phyloP scores from a whole-genome alignment of 1,140 invertebrate genomes.

The Marisa cornuarietis region DNA sequence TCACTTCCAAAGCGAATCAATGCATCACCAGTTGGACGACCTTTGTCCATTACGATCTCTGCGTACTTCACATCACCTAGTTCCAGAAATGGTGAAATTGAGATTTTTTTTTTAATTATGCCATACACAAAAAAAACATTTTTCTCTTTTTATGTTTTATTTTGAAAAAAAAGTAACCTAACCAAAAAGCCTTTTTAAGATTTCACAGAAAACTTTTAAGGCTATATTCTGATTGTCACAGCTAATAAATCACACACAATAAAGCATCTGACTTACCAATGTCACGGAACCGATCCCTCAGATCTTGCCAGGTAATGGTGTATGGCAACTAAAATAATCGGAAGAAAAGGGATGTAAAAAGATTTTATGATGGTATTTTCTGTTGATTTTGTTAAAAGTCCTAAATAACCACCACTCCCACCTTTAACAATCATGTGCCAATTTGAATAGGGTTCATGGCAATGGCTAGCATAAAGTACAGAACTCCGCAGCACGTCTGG shows the following conservation, averaged over 20 bases:
- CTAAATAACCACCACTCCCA: too few relatives aligned
- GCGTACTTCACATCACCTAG: constrained; percentile 84
- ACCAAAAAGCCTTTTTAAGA: background rate
- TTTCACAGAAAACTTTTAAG: background rate
- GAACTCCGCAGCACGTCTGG: too few relatives aligned
- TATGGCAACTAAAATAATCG: constrained; percentile 82
- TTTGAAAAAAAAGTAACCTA: background rate
- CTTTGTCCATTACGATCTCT: constrained; percentile 80
- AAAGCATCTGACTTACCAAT: constrained; percentile 75
- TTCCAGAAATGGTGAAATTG: constrained; percentile 3
- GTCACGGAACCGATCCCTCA: constrained; percentile 93
- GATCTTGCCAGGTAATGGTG: constrained; percentile 91
- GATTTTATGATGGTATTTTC: too few relatives aligned
- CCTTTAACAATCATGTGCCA: too few relatives aligned
- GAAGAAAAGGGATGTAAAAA: background rate
- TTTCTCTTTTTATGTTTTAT: too few relatives aligned
- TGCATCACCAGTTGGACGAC: constrained; percentile 78
- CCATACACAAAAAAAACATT: background rate
- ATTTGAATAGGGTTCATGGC: too few relatives aligned
- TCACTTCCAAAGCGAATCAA: constrained; percentile 85
- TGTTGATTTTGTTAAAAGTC: too few relatives aligned
- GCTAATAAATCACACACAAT: too few relatives aligned
- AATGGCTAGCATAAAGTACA: too few relatives aligned
- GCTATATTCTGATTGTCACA: background rate
- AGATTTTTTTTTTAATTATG: background rate